phyloP scores from a whole-genome alignment of 1,140 invertebrate species.

The Pristionchus pacificus region DNA sequence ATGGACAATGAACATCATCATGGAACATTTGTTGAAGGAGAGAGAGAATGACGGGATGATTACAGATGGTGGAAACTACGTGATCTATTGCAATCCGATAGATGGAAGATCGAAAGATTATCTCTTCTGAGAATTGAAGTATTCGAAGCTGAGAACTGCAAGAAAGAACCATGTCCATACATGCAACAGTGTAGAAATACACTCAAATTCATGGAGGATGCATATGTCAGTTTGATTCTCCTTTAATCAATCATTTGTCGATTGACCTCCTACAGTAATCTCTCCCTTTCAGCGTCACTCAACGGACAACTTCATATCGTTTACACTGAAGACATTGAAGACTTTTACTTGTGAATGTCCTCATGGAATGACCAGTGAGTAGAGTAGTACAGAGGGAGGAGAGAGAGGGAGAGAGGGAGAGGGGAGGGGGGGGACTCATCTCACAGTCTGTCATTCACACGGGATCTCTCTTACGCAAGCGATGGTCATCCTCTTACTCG shows the following conservation, averaged over 20 bases:
- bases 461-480: no score
- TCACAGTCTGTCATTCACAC: no score
- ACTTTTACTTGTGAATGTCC: conserved; percentile 85
- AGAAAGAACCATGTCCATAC: conserved; percentile 89
- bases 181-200: conserved; percentile 87
- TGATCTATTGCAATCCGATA: conserved; percentile 31
- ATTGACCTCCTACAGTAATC: neutral
- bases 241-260: no score
- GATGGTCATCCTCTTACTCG: no score
- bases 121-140: conserved; percentile 69
- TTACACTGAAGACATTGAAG: conserved; percentile 88
- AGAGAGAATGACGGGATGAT: conserved; percentile 62
- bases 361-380: conserved; percentile 63
- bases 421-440: no score
- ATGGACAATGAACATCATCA: no score
- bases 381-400: no score
- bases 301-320: conserved; percentile 83
- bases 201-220: conserved; percentile 86
- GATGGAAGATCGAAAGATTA: conserved; percentile 55
- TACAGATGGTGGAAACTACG: conserved; percentile 31
- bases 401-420: no score
- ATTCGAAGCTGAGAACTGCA: conserved; percentile 93
- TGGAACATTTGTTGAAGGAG: no score
- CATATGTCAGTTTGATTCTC: conserved; percentile 46
- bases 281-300: conserved; percentile 62